phyloP scores from a whole-genome alignment of 2,888 invertebrate genomes.

The Eupithecia pulchellata region DNA sequence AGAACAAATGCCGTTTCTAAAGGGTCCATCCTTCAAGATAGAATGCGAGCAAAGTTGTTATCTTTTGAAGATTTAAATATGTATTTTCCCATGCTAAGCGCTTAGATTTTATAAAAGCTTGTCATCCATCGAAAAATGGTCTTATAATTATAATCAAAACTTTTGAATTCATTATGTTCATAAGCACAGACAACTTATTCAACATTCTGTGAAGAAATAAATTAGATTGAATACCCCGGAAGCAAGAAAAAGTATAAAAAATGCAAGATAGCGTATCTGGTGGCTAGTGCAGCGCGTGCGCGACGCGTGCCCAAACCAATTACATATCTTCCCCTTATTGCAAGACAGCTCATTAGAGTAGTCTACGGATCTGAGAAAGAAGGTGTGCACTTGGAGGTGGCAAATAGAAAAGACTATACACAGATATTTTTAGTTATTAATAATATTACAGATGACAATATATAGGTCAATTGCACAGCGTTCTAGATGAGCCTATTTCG shows the following conservation, averaged over 20 bases:
- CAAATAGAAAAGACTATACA: no score
- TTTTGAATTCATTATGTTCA: background rate
- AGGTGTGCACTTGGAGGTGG: conserved; percentile 44
- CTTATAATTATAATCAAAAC: no score
- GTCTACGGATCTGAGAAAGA: conserved; percentile 29
- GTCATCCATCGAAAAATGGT: no score
- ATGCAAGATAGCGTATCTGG: conserved; percentile 44
- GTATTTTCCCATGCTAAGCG: no score
- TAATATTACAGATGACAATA: no score
- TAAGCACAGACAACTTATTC: no score
- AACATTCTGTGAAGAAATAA: background rate
- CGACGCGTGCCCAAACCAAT: conserved; percentile 77
- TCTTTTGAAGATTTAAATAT: background rate
- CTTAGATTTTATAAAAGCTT: no score
- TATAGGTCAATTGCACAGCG: no score
- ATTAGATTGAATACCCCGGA: conserved; percentile 11
- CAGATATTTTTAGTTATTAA: no score
- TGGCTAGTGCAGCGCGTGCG: conserved; percentile 60
- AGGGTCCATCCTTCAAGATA: background rate
- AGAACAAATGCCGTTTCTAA: background rate
- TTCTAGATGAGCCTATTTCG: no score
- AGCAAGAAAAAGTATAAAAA: conserved; percentile 23
- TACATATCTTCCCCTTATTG: conserved; percentile 80
- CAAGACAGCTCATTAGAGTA: conserved; percentile 76
- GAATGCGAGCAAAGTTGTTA: background rate